Evolutionary conservation across 2,888 invertebrate genomes (phyloP), one percentile per base, ranked within the genome.

Genomic region (Quadroppia sp.): DNA sequence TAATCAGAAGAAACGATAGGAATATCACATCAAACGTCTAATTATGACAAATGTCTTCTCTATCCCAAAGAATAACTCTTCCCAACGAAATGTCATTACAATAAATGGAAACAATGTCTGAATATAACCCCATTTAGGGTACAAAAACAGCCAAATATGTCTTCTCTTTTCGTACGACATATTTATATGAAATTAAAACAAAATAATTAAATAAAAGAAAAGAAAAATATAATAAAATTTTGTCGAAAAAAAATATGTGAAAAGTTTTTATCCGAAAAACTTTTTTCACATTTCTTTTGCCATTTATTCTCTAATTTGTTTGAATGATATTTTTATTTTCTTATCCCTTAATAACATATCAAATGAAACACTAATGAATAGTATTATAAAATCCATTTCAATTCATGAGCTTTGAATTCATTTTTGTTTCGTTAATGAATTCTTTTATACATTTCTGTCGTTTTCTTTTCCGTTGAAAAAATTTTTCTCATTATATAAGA

Each of bases 1-100:
- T 56, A 56, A 56, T 56, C 56, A 56, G 30, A 56, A 56, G 56
- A 30, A 56, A 56, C 56, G 56, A n/a, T n/a, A n/a, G n/a, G n/a
- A n/a, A 56, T 28, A 56, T 56, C 11, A 56, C 56, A 56, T 56
- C 56, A 56, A 56, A 56, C n/a, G n/a, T 7, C 56, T 56, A 56
- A 56, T 56, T 56, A 56, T 56, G 56, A 56, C 56, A 30, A 56
- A 56, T 56, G 56, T 30, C 56, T 56, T 56, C 56, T 56, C 28
- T 23, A 9, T 45, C 36, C 36, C 36, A n/a, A 9, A 36, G 36
- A 7, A 9, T 36, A 28, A 56, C 17, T 13, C 28, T 56, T 15
- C 13, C 53, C n/a, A n/a, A 56, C 13, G 28, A 56, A 56, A 56
- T 56, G 28, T 30, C 30, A 56, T 56, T 56, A 56, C 6, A 45